Evolutionary conservation across 2,797 vertebrate species (phyloP), one percentile per base, ranked within the genome.

Genomic region (Toxotes lorentzi): DNA sequence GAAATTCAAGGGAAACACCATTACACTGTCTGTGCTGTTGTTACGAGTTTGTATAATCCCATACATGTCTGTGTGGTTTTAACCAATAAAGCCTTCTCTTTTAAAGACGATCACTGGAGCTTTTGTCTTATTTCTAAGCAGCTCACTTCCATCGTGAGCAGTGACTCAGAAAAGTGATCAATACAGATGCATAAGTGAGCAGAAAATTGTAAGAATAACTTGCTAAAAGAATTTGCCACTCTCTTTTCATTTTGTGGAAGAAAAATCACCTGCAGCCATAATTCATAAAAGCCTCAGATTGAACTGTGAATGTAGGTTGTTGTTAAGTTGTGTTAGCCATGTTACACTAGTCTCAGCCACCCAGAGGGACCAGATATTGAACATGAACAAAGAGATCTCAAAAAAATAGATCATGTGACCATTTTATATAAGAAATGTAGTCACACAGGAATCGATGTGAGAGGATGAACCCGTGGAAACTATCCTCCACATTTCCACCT

Each of bases 381-480:
- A 34, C 38, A 47, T 5, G 32, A 32, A 4, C 30, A 43, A 54
- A 50, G 35, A 24, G 30, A 45, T 17, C 10, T 47, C 3, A 23
- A 12, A 12, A 12, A 50, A n/a, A 16, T 1, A 43, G 7, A 50
- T n/a, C 17, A 8, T 1, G 2, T 23, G n/a, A 51, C 17, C 10
- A 1, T 12, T 50, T 47, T 7, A 10, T 21, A 41, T 47, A 58
- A 53, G 16, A 12, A 5, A n/a, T 7, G 2, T 0, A 0, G 5
- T 19, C 7, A 4, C 2, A 10, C 5, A 35, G 50, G 2, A 19
- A 58, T 56, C 0, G 0, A 56, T 66, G 23, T 10, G 4, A n/a
- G 35, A 0, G 0, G 4, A 8, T 3, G 38, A 54, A 53, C 27
- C 0, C 0, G 2, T 2, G 41, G 24, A 17, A 40, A 45, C 54